Percentiles rank a stretch among this genome's conserved stretches.
These are phyloP conservation scores for Brenthis ino DNA, from an alignment of 2,888 invertebrate species.

Conservation along the genomic window DNA sequence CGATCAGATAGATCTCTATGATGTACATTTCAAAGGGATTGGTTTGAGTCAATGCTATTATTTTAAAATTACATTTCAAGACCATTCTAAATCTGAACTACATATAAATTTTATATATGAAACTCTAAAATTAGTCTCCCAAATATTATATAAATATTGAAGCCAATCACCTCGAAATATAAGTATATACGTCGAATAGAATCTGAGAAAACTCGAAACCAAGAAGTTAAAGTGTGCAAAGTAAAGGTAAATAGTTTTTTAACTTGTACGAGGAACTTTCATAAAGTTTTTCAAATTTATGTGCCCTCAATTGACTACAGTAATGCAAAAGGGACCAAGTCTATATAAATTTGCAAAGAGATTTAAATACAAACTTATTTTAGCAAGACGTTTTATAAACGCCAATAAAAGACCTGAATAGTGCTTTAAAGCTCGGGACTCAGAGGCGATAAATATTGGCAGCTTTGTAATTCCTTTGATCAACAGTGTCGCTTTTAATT, in stretches of 20 bases:
- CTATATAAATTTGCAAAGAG: constrained; percentile 40
- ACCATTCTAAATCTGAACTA: too few species aligned
- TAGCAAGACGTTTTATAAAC: constrained; percentile 40
- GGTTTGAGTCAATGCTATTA: too few species aligned
- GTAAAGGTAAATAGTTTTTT: constrained; percentile 23
- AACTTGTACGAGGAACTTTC: constrained; percentile 8
- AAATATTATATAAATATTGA: too few species aligned
- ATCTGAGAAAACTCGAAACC: constrained; percentile 7
- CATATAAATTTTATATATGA: too few species aligned
- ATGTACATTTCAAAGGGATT: too few species aligned
- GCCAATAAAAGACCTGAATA: constrained; percentile 48
- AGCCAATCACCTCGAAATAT: too few species aligned
- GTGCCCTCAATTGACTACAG: constrained; percentile 11
- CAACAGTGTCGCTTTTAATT: constrained; percentile 36
- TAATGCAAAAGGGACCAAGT: constrained; percentile 25
- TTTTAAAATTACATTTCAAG: too few species aligned
- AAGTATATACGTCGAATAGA: constrained; percentile 1
- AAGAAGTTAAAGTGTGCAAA: constrained; percentile 16
- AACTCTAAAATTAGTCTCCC: too few species aligned
- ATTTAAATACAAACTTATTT: constrained; percentile 38
- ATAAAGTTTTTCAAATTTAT: constrained; percentile 24
- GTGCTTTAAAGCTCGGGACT: constrained; percentile 46
- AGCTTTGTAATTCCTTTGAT: constrained; percentile 19
- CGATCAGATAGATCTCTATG: too few species aligned
- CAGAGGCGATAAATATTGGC: constrained; percentile 28